Base-by-base conservation (phyloP, 2,888 invertebrate genomes). In the Cactoblastis cactorum region DNA sequence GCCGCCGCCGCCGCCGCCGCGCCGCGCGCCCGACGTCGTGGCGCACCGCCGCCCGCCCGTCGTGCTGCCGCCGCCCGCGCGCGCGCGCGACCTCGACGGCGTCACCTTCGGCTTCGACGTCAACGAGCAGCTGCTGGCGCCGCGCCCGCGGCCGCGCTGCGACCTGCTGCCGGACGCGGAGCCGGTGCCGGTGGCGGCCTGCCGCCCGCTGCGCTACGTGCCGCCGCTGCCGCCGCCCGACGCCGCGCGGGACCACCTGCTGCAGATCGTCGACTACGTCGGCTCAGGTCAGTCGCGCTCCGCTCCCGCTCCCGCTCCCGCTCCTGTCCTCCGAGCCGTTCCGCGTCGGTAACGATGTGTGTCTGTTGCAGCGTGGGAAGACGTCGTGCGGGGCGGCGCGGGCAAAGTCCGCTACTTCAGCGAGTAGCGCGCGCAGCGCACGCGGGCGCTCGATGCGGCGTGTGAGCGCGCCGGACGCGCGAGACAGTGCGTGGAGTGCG, bases 61-160 rank as follows among this genome's bases (percentile, higher is more conserved):
- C 55, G 92, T 94, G 55, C 93, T 95, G 71, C 83, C 95, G 59
- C 92, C 93, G 68, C 87, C 90, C 56, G 77, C 77, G 57, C 70
- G 77, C 48, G 74, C 84, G 61, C 90, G 69, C 59, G 85, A 86
- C 63, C 92, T 94, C 80, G 91, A 92, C 69, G 94, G 93, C 66
- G 91, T 96, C 52, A 95, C 95, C 33, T 96, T 96, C 79, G 95
- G 95, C 11, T 95, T 95, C 80, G 95, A 94, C 71, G 87, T 95
- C 54, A 94, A 95, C 81, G 93, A 94, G 79, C 93, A 93, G 74
- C 87, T 95, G 66, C 82, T 95, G 65, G 86, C 90, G 53, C 86
- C 85, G 3, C 60, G 55, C n/a, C 69, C 72, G 14, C 68, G 71
- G 17, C 67, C 69, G 55, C 74, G 77, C 58, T 75, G 75, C 66